A percentile compares a stretch with the other conserved stretches of the same genome.
Conservation (phyloP, 2,113 vertebrate genomes). For the Motacilla tschutschensis region DNA sequence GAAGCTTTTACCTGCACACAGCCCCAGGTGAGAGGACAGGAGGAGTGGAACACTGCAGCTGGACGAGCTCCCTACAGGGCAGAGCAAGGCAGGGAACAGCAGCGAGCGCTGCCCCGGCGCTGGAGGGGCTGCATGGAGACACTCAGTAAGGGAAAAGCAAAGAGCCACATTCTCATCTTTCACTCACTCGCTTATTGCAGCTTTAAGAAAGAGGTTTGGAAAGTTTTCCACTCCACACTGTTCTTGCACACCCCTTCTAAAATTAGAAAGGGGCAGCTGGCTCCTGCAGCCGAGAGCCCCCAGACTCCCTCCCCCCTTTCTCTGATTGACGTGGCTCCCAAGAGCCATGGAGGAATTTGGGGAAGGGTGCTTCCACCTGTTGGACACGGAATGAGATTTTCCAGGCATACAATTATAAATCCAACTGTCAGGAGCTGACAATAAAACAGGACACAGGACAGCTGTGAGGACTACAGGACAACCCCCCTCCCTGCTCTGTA, state of each 20-base stretch:
- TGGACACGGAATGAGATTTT: slow-evolving; percentile 37
- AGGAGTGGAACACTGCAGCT: neutral
- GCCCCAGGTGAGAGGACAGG: neutral
- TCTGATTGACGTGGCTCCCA: neutral
- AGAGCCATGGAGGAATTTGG: slow-evolving; percentile 59
- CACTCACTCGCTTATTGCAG: neutral
- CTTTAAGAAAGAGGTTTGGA: slow-evolving; percentile 45
- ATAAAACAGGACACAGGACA: slow-evolving; percentile 28
- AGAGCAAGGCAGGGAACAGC: neutral
- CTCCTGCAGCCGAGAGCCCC: neutral
- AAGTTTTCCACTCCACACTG: slow-evolving; percentile 69
- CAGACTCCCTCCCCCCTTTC: neutral
- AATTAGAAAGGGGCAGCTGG: slow-evolving; percentile 76
- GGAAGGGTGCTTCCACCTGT: slow-evolving; percentile 70
- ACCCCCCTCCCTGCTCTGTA: neutral
- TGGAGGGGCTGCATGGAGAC: neutral
- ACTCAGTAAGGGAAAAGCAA: neutral
- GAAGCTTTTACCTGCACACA: slow-evolving; percentile 27
- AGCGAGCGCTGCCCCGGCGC: neutral
- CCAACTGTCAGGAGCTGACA: slow-evolving; percentile 35
- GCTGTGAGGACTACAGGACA: neutral
- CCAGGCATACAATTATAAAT: slow-evolving; percentile 60
- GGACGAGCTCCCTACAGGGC: neutral
- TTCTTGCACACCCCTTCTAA: slow-evolving; percentile 61
- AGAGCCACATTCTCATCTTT: slow-evolving; percentile 45